These are phyloP conservation scores for Lamprotornis superbus DNA, from an alignment of 2,113 vertebrate species.

Conservation along the genomic window DNA sequence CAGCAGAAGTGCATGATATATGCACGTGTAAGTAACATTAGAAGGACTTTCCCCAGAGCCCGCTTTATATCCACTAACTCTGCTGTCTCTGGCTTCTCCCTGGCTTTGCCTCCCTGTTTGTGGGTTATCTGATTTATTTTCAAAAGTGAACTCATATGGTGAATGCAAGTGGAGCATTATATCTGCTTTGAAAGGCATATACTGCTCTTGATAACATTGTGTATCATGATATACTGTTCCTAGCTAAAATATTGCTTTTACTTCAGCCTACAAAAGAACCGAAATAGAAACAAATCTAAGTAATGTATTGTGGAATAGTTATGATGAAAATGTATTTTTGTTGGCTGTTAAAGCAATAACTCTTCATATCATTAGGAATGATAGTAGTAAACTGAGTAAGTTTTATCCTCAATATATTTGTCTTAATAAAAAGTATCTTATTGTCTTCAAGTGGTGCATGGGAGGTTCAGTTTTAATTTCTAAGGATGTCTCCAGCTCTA, in stretches of 20 bases:
- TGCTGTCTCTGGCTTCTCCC: background rate
- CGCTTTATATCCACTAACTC: background rate
- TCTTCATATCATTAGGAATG: slow-evolving; percentile 1
- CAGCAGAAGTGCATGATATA: slow-evolving; percentile 34
- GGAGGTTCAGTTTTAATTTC: background rate
- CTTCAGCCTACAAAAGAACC: slow-evolving; percentile 1
- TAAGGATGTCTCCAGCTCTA: background rate
- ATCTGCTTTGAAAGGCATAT: slow-evolving; percentile 45
- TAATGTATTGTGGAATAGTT: background rate
- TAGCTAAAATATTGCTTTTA: slow-evolving; percentile 30
- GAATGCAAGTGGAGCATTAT: slow-evolving; percentile 47
- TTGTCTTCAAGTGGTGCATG: background rate
- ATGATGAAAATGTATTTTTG: slow-evolving; percentile 33
- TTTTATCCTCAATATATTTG: slow-evolving; percentile 1
- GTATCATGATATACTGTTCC: background rate
- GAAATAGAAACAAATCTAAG: slow-evolving; percentile 45
- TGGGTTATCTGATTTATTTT: slow-evolving; percentile 54
- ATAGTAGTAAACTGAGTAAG: background rate
- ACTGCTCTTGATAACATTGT: slow-evolving; percentile 7
- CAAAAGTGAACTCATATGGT: slow-evolving; percentile 30
- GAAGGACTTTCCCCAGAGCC: slow-evolving; percentile 30
- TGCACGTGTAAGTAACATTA: background rate
- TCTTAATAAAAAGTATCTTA: slow-evolving; percentile 22
- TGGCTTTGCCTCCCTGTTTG: slow-evolving; percentile 2
- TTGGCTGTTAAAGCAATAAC: background rate